Evolutionary conservation across 2,888 invertebrate genomes (phyloP), one percentile per base, ranked within the genome.

Genomic region (Sclerodermus sp.): DNA sequence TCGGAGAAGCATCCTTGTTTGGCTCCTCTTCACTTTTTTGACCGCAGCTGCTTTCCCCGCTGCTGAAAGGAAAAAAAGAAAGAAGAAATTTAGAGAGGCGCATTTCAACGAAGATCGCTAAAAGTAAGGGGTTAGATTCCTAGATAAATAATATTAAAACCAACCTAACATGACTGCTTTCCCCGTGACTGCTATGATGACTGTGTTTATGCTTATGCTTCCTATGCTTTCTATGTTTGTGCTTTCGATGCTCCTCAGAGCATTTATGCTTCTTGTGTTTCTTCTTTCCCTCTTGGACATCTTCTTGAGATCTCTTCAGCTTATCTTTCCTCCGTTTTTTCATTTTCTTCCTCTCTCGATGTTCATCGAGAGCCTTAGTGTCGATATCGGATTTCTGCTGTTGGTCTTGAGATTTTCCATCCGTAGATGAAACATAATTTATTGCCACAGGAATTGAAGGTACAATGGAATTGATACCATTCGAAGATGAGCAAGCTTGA

Each of bases 201-300:
- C 86, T 85, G 67, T 90, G 89, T 53, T 85, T 86, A 72, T 90
- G 91, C 76, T 89, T 90, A 64, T 90, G 90, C 68, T 90, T 90
- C 51, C 84, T 83, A 50, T 85, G 83, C 61, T 79, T 76, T 53
- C 77, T 76, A 45, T 79, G 79, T 46, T 70, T 77, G 61, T 87
- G 87, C 65, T 87, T 89, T 66, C 89, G 86, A 59, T 85, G 83
- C 53, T 88, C 87, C 55, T 87, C 88, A 63, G 82, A 83, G 66
- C 86, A 87, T 72, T 85, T 86, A 68, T 87, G 87, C 64, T 85
- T 87, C 62, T 83, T 86, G 70, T 86, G 87, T 71, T 86, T 87
- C 73, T 85, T 85, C 66, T 84, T 86, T 2, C 85, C 82, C 42
- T 83, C 74, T 15, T 68, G 68, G 14, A 64, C 55, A n/a, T n/a